These are phyloP conservation scores for Hylyphantes graminicola DNA, from an alignment of 1,140 invertebrate genomes.

Conservation along the genomic window DNA sequence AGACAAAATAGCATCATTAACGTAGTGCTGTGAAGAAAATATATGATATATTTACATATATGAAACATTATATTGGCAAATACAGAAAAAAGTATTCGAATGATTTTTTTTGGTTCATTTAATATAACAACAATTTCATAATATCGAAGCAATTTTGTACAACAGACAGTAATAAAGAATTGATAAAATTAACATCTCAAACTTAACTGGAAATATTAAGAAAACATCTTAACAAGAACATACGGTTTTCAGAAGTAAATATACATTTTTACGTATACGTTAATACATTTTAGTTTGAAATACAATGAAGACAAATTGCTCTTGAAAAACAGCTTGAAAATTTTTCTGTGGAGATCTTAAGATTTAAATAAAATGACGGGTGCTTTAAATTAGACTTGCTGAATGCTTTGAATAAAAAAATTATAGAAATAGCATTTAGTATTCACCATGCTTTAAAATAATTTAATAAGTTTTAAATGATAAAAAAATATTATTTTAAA, in stretches of 20 bases:
- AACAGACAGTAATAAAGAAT: neutral
- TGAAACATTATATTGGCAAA: neutral
- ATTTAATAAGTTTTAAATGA: no score
- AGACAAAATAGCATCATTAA: slow-evolving; percentile 9
- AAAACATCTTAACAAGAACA: neutral
- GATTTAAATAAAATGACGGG: no score
- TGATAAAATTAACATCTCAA: neutral
- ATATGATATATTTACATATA: slow-evolving; percentile 24
- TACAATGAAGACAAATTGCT: neutral
- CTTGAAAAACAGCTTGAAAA: neutral
- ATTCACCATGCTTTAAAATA: no score
- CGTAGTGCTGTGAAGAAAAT: neutral
- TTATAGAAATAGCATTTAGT: no score
- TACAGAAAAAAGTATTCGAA: neutral
- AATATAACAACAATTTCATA: neutral
- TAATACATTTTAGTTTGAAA: no score
- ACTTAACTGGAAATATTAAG: neutral
- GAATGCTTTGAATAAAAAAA: no score
- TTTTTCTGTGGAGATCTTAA: neutral
- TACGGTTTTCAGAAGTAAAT: neutral
- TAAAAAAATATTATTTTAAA: no score
- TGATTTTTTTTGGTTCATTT: neutral
- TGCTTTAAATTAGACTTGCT: no score
- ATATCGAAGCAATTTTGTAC: neutral
- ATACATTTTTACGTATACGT: neutral